A percentile compares a stretch with the other conserved stretches of the same genome.
Evolutionary conservation across 2,888 invertebrate genomes (phyloP).

Genomic region (Gnatocerus cornutus): DNA sequence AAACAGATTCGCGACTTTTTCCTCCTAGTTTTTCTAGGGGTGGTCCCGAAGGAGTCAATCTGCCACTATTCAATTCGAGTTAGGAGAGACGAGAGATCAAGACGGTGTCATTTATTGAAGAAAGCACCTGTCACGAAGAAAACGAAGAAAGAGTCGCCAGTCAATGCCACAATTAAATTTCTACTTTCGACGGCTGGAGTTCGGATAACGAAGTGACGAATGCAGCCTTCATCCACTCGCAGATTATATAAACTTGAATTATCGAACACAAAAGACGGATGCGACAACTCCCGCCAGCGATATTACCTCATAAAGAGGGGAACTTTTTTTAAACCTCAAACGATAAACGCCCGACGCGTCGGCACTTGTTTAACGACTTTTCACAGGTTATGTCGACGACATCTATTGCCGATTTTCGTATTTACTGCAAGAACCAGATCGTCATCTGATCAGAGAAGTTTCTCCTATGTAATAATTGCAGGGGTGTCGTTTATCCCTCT

Average conservation of each 20-base stretch:
- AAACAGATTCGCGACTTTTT: slow-evolving; percentile 22
- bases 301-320: slow-evolving; percentile 35
- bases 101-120: slow-evolving; percentile 55
- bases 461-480: too few relatives aligned
- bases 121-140: slow-evolving; percentile 55
- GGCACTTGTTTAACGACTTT: slow-evolving; percentile 18
- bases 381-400: neutral
- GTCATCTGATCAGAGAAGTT: too few relatives aligned
- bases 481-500: too few relatives aligned
- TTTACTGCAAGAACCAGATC: too few relatives aligned
- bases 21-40: neutral
- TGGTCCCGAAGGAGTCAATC: slow-evolving; percentile 53
- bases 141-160: slow-evolving; percentile 52
- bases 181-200: slow-evolving; percentile 31
- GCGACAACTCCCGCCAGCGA: slow-evolving; percentile 29
- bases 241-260: slow-evolving; percentile 47
- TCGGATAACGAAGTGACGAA: slow-evolving; percentile 45
- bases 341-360: slow-evolving; percentile 19
- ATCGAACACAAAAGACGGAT: slow-evolving; percentile 41
- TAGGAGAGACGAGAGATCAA: slow-evolving; percentile 56
- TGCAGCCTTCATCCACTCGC: slow-evolving; percentile 38
- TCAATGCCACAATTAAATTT: slow-evolving; percentile 50
- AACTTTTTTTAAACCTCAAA: slow-evolving; percentile 13
- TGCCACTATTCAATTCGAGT: slow-evolving; percentile 57
- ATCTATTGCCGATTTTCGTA: too few relatives aligned